Evolutionary conservation across 1,140 invertebrate species (phyloP).

Genomic region (Cydia splendana): DNA sequence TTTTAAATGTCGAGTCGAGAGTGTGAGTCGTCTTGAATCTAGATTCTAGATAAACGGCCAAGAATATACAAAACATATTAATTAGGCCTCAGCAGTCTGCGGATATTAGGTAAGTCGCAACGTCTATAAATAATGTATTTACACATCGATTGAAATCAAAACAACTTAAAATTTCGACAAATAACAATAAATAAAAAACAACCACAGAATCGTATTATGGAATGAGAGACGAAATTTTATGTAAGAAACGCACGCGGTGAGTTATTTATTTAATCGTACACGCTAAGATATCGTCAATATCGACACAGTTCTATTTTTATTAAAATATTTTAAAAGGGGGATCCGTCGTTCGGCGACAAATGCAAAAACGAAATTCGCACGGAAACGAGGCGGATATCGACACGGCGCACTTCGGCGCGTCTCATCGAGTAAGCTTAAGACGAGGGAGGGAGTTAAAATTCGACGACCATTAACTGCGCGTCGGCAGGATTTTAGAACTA

Average conservation of each 20-base stretch:
- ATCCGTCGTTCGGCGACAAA: constrained; percentile 2
- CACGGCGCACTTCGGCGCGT: constrained; percentile 2
- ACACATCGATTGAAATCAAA: constrained; percentile 12
- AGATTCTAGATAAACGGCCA: background rate
- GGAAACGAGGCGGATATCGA: background rate
- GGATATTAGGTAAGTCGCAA: constrained; percentile 29
- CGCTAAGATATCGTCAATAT: constrained; percentile 14
- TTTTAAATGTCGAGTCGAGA: background rate
- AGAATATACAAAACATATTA: background rate
- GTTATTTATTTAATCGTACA: constrained; percentile 21
- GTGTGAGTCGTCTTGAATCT: background rate
- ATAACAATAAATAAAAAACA: constrained; percentile 32
- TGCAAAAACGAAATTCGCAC: constrained; percentile 18
- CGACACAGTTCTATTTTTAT: constrained; percentile 16
- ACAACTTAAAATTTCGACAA: constrained; percentile 27
- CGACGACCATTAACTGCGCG: constrained; percentile 3
- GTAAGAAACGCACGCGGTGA: constrained; percentile 23
- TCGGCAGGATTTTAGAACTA: background rate
- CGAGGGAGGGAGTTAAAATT: constrained; percentile 31
- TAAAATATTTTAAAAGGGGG: background rate
- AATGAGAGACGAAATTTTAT: constrained; percentile 22
- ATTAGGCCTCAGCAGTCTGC: constrained; percentile 29
- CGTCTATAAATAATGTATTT: constrained; percentile 28
- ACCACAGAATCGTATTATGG: constrained; percentile 23
- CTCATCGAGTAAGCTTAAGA: constrained; percentile 15